A percentile compares a stretch with the other conserved stretches of the same genome.
phyloP scores from a whole-genome alignment of 2,888 invertebrate genomes.

The Galerucella nymphaeae region DNA sequence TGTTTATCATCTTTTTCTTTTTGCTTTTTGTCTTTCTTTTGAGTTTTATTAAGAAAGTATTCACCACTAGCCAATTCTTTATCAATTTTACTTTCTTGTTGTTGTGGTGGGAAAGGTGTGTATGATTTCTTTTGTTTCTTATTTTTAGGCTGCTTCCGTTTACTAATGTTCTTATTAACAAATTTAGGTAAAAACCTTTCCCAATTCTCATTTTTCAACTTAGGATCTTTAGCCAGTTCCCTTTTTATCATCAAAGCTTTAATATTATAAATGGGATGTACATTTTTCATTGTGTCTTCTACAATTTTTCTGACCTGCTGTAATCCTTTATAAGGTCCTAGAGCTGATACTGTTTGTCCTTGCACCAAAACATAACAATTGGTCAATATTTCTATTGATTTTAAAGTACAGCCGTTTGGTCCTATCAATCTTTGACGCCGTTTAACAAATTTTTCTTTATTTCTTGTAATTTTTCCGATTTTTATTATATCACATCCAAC shows the following conservation, averaged over 20 bases:
- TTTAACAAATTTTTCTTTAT: conserved; percentile 95
- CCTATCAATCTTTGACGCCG: conserved; percentile 94
- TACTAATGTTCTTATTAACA: conserved; percentile 85
- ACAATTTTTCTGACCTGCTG: conserved; percentile 89
- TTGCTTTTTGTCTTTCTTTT: conserved; percentile 76
- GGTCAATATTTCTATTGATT: conserved; percentile 95
- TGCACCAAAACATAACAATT: conserved; percentile 97
- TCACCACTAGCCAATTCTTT: conserved; percentile 94
- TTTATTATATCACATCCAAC: conserved; percentile 96
- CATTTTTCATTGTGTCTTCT: conserved; percentile 97
- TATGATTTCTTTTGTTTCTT: conserved; percentile 93
- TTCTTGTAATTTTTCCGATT: conserved; percentile 89
- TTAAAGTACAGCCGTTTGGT: conserved; percentile 97
- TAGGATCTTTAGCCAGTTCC: conserved; percentile 93
- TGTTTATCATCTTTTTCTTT: conserved; percentile 85
- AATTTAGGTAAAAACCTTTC: conserved; percentile 96
- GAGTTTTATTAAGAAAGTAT: conserved; percentile 92
- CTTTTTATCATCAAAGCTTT: conserved; percentile 97
- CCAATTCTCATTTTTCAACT: conserved; percentile 94
- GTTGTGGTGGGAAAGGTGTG: conserved; percentile 97
- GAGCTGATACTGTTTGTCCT: conserved; percentile 95
- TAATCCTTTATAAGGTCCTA: conserved; percentile 95
- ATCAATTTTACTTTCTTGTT: conserved; percentile 92
- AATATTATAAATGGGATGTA: conserved; percentile 98
- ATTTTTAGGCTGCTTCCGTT: conserved; percentile 88